These are phyloP conservation scores for Melinaea marsaeus DNA, from an alignment of 2,888 invertebrate species.

Conservation along the genomic window DNA sequence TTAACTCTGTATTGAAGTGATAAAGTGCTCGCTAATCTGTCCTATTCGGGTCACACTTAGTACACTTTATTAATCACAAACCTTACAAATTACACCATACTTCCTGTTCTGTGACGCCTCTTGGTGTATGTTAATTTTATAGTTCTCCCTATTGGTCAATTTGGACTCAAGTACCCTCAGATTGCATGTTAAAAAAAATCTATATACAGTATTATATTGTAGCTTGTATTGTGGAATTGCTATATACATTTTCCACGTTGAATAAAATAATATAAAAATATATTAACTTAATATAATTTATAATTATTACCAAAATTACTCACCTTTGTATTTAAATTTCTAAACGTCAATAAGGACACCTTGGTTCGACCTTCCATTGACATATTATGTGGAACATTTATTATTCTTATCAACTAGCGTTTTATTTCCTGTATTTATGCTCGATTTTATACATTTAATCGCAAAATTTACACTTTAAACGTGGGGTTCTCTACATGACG, in stretches of 20 bases:
- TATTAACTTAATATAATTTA: no score
- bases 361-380: slow-evolving; percentile 52
- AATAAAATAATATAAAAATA: no score
- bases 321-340: slow-evolving; percentile 19
- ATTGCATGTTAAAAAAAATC: slow-evolving; percentile 1
- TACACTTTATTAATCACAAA: slow-evolving; percentile 78
- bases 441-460: slow-evolving; percentile 70
- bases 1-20: slow-evolving; percentile 76
- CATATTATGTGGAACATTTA: slow-evolving; percentile 49
- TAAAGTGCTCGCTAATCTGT: slow-evolving; percentile 78
- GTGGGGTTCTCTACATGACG: slow-evolving; percentile 70
- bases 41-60: slow-evolving; percentile 77
- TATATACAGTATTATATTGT: slow-evolving; percentile 23
- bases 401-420: slow-evolving; percentile 59
- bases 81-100: slow-evolving; percentile 76
- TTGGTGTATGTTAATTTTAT: slow-evolving; percentile 75
- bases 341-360: slow-evolving; percentile 51
- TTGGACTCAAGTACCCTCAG: slow-evolving; percentile 45
- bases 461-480: slow-evolving; percentile 73
- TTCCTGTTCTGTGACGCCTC: slow-evolving; percentile 74
- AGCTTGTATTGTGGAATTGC: slow-evolving; percentile 19
- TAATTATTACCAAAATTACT: not conserved
- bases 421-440: slow-evolving; percentile 59
- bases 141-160: slow-evolving; percentile 66
- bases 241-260: slow-evolving; percentile 4